Evolutionary conservation across 2,113 vertebrate genomes (phyloP).

Genomic region (Salvelinus alpinus): DNA sequence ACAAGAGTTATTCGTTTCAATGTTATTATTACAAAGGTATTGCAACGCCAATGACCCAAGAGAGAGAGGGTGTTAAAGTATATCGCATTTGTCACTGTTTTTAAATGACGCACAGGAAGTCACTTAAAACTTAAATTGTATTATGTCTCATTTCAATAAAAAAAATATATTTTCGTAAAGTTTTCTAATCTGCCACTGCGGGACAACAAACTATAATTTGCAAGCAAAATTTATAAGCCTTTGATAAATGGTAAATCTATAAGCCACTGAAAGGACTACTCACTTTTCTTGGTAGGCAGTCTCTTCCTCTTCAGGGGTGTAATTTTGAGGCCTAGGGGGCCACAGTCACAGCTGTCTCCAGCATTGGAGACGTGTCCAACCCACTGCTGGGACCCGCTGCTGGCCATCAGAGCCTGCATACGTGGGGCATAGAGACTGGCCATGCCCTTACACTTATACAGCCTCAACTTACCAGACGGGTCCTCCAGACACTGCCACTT

Average conservation of each 20-base stretch:
- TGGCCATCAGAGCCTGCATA: slow-evolving; percentile 76
- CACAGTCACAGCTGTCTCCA: slow-evolving; percentile 77
- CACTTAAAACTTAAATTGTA: too few relatives aligned
- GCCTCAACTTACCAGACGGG: slow-evolving; percentile 83
- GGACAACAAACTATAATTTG: slow-evolving; percentile 6
- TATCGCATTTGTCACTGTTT: too few relatives aligned
- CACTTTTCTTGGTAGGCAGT: slow-evolving; percentile 86
- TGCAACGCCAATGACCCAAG: too few relatives aligned
- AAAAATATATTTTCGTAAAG: too few relatives aligned
- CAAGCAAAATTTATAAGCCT: too few relatives aligned
- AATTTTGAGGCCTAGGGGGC: slow-evolving; percentile 69
- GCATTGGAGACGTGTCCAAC: slow-evolving; percentile 47
- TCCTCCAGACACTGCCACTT: slow-evolving; percentile 98
- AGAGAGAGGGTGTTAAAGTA: too few relatives aligned
- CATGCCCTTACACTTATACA: slow-evolving; percentile 92
- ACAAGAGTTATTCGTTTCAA: background rate
- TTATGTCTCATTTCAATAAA: too few relatives aligned
- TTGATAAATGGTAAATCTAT: background rate
- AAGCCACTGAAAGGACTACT: slow-evolving; percentile 38
- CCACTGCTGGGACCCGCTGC: slow-evolving; percentile 75
- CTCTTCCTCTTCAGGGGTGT: slow-evolving; percentile 76
- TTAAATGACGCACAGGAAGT: too few relatives aligned
- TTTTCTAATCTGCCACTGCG: slow-evolving; percentile 19
- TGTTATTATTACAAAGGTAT: background rate
- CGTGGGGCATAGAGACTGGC: slow-evolving; percentile 67